Conservation (phyloP, 2,888 invertebrate species). For the Oscheius myriophilus region DNA sequence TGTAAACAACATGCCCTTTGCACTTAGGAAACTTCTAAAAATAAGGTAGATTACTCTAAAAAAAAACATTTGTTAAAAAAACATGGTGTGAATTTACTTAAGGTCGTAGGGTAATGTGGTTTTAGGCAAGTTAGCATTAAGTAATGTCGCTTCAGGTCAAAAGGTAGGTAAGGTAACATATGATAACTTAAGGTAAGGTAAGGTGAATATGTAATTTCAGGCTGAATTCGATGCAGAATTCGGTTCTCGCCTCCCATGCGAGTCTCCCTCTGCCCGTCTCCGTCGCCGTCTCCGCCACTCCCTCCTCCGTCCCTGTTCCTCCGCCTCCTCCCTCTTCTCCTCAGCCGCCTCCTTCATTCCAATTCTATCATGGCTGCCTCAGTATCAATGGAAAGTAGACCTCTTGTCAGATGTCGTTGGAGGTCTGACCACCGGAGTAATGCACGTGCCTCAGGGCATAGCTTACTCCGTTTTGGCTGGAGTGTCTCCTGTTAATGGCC, state of each 20-base stretch:
- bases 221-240: constrained; percentile 25
- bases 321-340: neutral
- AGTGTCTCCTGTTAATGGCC: constrained; percentile 74
- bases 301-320: constrained; percentile 12
- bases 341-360: constrained; percentile 24
- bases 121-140: no score
- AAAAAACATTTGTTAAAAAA: neutral
- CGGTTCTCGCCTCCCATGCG: constrained; percentile 11
- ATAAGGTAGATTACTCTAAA: neutral
- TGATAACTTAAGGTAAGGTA: no score
- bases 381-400: constrained; percentile 17
- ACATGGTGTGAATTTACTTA: no score
- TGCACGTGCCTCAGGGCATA: constrained; percentile 67
- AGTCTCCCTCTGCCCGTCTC: constrained; percentile 3
- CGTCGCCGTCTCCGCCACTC: constrained; percentile 17
- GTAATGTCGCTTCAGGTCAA: no score
- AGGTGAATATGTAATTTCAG: constrained; percentile 5
- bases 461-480: constrained; percentile 74
- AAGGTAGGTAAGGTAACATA: no score
- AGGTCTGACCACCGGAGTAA: constrained; percentile 33
- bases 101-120: neutral
- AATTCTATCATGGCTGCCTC: constrained; percentile 27
- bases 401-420: constrained; percentile 29
- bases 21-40: neutral
- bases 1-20: neutral